phyloP scores from a whole-genome alignment of 2,797 vertebrate species.

The Falco cherrug region DNA sequence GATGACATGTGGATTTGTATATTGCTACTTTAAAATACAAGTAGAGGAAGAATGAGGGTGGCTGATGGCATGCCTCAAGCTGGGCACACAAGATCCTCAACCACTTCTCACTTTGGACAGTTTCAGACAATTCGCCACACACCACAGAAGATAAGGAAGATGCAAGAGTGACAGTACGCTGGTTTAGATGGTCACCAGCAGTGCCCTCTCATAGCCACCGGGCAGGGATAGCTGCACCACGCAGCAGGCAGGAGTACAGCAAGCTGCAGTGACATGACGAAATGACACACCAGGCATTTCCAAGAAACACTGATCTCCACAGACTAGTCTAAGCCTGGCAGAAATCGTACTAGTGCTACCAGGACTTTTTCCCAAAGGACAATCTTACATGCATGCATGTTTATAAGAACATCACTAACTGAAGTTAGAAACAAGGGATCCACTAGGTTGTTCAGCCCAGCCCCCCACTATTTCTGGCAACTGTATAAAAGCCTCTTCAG shows the following conservation, averaged over 20 bases:
- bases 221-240: background rate
- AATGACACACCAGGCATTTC: background rate
- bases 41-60: background rate
- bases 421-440: background rate
- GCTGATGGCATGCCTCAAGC: background rate
- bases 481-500: background rate
- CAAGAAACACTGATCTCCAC: background rate
- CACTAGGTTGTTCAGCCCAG: background rate
- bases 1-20: background rate
- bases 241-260: background rate
- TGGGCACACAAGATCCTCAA: background rate
- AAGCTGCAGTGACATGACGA: background rate
- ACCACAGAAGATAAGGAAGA: background rate
- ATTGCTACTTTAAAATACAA: background rate
- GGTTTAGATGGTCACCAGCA: background rate
- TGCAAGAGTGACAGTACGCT: fast-evolving
- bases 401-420: background rate
- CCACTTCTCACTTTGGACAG: background rate
- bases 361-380: background rate
- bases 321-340: background rate
- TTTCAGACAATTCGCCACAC: background rate
- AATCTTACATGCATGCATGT: background rate
- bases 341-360: background rate
- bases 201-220: fast-evolving
- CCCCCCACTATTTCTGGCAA: background rate